A percentile compares a stretch with the other conserved stretches of the same genome.
Evolutionary conservation across 2,888 invertebrate genomes (phyloP).

Genomic region (Philopedon plagiatum): DNA sequence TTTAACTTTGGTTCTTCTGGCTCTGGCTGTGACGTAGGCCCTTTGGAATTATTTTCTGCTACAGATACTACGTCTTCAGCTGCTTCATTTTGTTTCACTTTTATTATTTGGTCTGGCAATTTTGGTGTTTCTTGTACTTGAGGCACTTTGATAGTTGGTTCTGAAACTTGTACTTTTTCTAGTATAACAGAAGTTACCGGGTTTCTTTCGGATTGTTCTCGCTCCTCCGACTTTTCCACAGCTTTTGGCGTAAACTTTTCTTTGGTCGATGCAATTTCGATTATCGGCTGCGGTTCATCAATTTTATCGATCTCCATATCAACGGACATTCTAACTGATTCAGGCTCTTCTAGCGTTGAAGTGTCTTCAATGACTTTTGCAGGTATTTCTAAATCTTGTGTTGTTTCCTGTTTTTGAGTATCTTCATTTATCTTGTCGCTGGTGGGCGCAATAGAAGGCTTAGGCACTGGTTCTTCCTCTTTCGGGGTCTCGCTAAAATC

Average conservation of each 20-base stretch:
- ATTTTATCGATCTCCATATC: conserved; percentile 62
- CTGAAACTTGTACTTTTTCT: conserved; percentile 6
- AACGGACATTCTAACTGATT: conserved; percentile 58
- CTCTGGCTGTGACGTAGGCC: background rate
- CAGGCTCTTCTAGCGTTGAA: conserved; percentile 1
- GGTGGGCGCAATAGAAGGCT: conserved; percentile 31
- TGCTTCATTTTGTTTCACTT: conserved; percentile 25
- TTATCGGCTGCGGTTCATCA: conserved; percentile 53
- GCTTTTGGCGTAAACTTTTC: conserved; percentile 6
- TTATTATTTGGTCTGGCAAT: conserved; percentile 9
- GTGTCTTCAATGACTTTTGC: background rate
- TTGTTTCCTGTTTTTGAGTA: background rate
- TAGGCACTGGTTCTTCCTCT: conserved; percentile 46
- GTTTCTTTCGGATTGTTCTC: no score
- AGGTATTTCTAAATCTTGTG: background rate
- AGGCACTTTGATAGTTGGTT: background rate
- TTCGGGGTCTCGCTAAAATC: conserved; percentile 51
- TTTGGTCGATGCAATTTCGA: conserved; percentile 20
- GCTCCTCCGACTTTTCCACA: conserved; percentile 22
- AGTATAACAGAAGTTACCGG: background rate
- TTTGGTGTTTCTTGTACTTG: conserved; percentile 27
- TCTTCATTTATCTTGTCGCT: conserved; percentile 26
- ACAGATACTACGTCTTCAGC: background rate
- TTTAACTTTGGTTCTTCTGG: background rate
- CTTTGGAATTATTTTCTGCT: background rate